Base-by-base conservation (phyloP, 2,797 vertebrate genomes). In the Esox masquinongy region DNA sequence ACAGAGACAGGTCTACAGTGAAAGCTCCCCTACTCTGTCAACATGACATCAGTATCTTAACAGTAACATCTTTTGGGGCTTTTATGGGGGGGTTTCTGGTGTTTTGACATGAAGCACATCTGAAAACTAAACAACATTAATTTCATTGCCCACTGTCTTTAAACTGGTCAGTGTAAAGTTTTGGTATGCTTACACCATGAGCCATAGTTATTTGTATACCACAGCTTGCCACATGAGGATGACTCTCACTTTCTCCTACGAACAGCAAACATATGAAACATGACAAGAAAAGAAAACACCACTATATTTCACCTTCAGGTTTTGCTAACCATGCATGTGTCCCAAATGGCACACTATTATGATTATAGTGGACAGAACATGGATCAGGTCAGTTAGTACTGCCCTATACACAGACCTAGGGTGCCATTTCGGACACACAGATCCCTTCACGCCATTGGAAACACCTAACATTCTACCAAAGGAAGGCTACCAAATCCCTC, bases 71-170 rank as follows among this genome's bases (percentile, higher is more conserved):
- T 7, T 6, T 6, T 16, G 15, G 69, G 1, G 49, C 51, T 70
- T 19, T 76, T 72, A 2, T 34, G 70, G 51, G 51, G 51, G 16
- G 49, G 51, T 29, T 56, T 80, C 74, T 68, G 29, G 34, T 68
- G 17, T 19, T 22, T 43, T 69, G n/a, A 69, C 11, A 68, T 22
- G 22, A 39, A 47, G 68, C 39, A 22, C 39, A 47, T 39, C 22
- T 15, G 5, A 47, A 69, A 39, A 22, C 8, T 4, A 26, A 63
- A 63, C 26, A 63, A 63, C 59, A 63, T 26, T 63, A 9, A 61
- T 19, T 61, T 14, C 24, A 63, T 24, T 24, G 9, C 59, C 3
- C 24, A 24, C n/a, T 51, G 19, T 51, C 50, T 51, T 51, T 51
- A 51, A 51, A 14, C 24, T 61, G 12, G 59, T 24, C 14, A 24